phyloP scores from a whole-genome alignment of 2,797 vertebrate species.

The Falco cherrug region DNA sequence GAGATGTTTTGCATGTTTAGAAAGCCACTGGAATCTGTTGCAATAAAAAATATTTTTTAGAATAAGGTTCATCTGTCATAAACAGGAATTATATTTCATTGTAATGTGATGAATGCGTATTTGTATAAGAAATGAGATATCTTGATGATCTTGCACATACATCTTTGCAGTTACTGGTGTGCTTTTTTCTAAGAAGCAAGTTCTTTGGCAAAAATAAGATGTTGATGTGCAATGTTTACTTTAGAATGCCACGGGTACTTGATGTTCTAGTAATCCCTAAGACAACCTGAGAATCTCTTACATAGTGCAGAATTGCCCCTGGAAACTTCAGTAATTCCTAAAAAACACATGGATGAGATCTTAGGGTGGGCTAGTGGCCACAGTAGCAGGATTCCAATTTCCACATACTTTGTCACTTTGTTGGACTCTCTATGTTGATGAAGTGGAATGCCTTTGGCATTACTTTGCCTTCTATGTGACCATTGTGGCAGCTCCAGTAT shows the following conservation, averaged over 20 bases:
- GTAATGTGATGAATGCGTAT: slow-evolving; percentile 71
- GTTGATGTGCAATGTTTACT: background rate
- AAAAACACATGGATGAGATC: background rate
- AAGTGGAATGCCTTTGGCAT: background rate
- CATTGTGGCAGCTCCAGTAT: background rate
- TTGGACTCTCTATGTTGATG: background rate
- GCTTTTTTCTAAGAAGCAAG: background rate
- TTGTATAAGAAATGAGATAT: slow-evolving; percentile 45
- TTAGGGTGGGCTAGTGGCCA: background rate
- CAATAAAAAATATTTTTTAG: slow-evolving; percentile 5
- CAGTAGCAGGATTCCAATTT: background rate
- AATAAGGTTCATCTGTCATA: slow-evolving; percentile 57
- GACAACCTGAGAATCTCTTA: background rate
- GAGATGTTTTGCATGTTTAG: slow-evolving; percentile 1
- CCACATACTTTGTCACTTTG: rapidly evolving
- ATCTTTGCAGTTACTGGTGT: slow-evolving; percentile 50
- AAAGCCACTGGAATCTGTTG: slow-evolving; percentile 30
- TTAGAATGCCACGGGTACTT: background rate
- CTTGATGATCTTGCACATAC: slow-evolving; percentile 10
- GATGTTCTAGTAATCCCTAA: background rate
- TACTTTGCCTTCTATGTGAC: background rate
- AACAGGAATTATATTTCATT: slow-evolving; percentile 35
- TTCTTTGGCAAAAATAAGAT: background rate
- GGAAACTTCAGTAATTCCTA: background rate
- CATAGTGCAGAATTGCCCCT: background rate